These are phyloP conservation scores for Luffia ferchaultella DNA, from an alignment of 2,888 invertebrate species.

Conservation along the genomic window DNA sequence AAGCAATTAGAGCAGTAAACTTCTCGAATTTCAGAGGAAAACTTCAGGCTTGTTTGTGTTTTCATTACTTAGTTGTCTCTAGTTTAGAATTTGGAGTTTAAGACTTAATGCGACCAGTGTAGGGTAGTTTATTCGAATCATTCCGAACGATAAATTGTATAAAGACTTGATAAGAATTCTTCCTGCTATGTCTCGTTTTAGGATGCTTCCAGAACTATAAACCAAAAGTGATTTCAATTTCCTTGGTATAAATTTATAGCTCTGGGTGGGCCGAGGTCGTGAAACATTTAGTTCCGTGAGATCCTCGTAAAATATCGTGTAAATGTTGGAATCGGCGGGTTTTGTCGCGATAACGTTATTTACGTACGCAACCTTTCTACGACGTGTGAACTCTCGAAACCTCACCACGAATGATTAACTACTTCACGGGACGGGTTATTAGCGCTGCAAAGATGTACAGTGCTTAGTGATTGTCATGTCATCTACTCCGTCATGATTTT, in stretches of 20 bases:
- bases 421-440: too few species aligned
- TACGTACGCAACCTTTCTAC: constrained; percentile 12
- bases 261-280: background rate
- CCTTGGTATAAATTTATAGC: background rate
- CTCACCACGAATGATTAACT: too few species aligned
- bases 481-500: too few species aligned
- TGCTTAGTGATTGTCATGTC: too few species aligned
- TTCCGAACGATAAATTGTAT: too few species aligned
- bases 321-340: constrained; percentile 21
- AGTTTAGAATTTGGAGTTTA: background rate
- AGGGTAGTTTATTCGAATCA: too few species aligned
- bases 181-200: too few species aligned
- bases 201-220: background rate
- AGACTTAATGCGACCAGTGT: too few species aligned
- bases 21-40: background rate
- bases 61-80: background rate
- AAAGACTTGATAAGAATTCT: too few species aligned
- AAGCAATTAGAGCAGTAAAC: background rate
- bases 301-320: constrained; percentile 18
- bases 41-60: background rate
- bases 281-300: constrained; percentile 3
- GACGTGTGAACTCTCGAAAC: too few species aligned
- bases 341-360: constrained; percentile 23
- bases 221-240: background rate
- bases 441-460: too few species aligned